Percentiles rank a stretch among this genome's conserved stretches.
These are phyloP conservation scores for Mesocentrotus franciscanus DNA, from an alignment of 53 echinoderm and acorn worm species.

Conservation along the genomic window DNA sequence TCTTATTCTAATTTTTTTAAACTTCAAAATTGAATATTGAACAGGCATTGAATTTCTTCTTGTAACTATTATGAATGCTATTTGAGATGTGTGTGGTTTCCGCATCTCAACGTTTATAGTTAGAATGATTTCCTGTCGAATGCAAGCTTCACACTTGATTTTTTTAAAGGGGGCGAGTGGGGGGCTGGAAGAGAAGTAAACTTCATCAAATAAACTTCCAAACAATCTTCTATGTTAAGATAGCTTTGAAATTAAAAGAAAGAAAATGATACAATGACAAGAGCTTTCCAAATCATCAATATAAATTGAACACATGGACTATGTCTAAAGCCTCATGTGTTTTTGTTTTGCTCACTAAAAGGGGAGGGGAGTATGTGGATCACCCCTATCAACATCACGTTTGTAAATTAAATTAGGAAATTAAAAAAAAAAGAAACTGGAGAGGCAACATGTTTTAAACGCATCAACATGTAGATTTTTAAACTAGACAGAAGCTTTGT, in stretches of 20 bases:
- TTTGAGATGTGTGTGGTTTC: background rate
- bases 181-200: no score
- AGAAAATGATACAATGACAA: background rate
- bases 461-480: background rate
- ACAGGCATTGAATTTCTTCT: background rate
- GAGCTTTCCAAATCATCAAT: background rate
- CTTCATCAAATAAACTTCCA: no score
- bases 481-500: background rate
- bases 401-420: slow-evolving; percentile 26
- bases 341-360: background rate
- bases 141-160: no score
- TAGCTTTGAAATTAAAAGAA: no score
- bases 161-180: no score
- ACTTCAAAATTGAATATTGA: no score
- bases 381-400: background rate
- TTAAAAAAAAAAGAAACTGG: background rate
- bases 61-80: background rate
- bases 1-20: no score
- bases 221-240: no score
- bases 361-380: background rate
- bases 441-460: background rate
- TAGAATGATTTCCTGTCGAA: background rate
- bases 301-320: background rate
- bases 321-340: no score
- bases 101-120: no score